These are phyloP conservation scores for Podarcis cretensis DNA, from an alignment of 2,113 vertebrate genomes.

Conservation along the genomic window DNA sequence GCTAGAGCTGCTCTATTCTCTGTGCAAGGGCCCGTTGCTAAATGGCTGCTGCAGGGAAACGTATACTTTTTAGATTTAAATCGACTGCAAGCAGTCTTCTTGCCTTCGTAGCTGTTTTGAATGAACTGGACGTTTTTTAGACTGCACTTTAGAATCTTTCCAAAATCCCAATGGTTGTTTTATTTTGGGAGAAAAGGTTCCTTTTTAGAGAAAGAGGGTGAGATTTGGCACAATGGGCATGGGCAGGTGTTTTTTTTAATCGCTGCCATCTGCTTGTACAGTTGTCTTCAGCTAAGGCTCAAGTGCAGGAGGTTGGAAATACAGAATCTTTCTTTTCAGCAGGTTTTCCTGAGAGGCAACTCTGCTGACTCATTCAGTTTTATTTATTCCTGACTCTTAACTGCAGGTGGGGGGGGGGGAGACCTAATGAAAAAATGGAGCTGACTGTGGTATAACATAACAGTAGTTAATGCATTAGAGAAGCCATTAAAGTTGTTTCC, in stretches of 20 bases:
- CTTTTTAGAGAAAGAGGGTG: background rate
- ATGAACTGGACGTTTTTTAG: background rate
- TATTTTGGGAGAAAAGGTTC: background rate
- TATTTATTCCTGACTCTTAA: background rate
- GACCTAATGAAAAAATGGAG: background rate
- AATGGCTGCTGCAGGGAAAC: background rate
- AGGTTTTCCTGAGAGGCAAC: background rate
- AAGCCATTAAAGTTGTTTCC: accelerated
- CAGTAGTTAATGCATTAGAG: background rate
- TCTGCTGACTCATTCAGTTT: background rate
- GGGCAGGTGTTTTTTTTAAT: background rate
- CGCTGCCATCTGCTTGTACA: background rate
- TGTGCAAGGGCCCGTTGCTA: slow-evolving; percentile 6
- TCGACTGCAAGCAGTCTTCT: background rate
- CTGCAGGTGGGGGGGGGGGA: background rate
- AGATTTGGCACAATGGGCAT: accelerated
- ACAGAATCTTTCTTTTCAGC: accelerated
- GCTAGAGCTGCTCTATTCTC: slow-evolving; percentile 33
- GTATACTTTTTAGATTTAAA: slow-evolving; percentile 27
- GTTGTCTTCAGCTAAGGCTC: background rate
- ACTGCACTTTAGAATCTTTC: accelerated
- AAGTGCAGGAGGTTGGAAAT: background rate
- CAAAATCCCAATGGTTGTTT: accelerated
- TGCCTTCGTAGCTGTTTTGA: background rate
- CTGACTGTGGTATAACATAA: background rate